Percentiles rank a stretch among this genome's conserved stretches.
These are phyloP conservation scores for Laticauda laticaudata DNA, from an alignment of 2,113 vertebrate species.

Conservation along the genomic window DNA sequence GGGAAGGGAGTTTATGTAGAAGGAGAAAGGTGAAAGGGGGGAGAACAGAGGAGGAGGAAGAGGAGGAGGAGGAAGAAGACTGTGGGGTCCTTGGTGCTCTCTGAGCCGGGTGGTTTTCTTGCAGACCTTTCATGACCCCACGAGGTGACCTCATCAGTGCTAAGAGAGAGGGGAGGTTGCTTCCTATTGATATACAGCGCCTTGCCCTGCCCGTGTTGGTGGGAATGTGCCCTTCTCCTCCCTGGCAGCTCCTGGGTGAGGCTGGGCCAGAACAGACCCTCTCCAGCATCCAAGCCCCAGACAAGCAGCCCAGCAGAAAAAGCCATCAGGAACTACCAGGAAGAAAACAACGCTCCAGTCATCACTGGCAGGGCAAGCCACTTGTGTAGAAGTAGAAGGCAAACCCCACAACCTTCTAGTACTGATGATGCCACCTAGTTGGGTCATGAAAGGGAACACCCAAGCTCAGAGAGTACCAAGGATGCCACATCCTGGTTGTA, in stretches of 20 bases:
- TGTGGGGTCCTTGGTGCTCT: too few relatives aligned
- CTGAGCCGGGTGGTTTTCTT: too few relatives aligned
- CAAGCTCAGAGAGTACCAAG: not conserved
- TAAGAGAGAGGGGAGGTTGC: not conserved
- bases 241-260: too few relatives aligned
- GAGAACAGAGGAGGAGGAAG: too few relatives aligned
- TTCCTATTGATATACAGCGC: not conserved
- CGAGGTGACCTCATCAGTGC: too few relatives aligned
- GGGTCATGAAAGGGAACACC: not conserved
- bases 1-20: too few relatives aligned
- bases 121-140: too few relatives aligned
- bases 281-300: not conserved
- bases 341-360: not conserved
- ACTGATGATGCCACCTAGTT: not conserved
- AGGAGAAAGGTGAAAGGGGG: too few relatives aligned
- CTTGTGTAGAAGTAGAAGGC: not conserved
- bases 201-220: too few relatives aligned
- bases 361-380: not conserved
- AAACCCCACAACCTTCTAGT: not conserved
- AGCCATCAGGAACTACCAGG: not conserved
- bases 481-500: not conserved
- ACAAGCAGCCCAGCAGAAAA: not conserved
- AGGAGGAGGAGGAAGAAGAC: too few relatives aligned
- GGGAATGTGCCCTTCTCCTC: too few relatives aligned
- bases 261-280: not conserved